These are phyloP conservation scores for Ibycter americanus DNA, from an alignment of 2,797 vertebrate species.

Conservation along the genomic window DNA sequence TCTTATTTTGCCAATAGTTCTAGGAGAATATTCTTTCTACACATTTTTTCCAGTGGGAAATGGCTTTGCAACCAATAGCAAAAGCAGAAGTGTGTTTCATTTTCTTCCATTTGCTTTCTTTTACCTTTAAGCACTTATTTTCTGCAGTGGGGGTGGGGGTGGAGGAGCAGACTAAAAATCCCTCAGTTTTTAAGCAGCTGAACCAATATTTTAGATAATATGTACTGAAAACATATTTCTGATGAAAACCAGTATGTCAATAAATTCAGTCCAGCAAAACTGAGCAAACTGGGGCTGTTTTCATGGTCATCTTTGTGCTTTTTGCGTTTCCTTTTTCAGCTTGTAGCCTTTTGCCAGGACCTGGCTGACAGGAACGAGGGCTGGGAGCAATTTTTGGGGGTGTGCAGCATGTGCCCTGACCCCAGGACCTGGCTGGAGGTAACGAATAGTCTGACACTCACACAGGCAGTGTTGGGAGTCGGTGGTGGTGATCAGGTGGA, in stretches of 20 bases:
- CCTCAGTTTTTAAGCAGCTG: neutral
- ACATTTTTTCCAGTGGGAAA: neutral
- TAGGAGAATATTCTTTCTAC: neutral
- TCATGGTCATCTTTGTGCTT: neutral
- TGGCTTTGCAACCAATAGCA: neutral
- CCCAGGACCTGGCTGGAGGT: neutral
- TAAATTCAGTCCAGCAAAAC: neutral
- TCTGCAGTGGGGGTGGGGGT: accelerated
- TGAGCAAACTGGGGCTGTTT: neutral
- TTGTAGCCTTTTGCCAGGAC: neutral
- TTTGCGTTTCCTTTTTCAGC: neutral
- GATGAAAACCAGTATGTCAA: neutral
- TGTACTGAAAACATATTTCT: neutral
- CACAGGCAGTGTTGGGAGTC: neutral
- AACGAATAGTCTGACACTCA: neutral
- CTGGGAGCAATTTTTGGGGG: neutral
- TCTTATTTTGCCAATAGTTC: neutral
- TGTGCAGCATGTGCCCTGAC: accelerated
- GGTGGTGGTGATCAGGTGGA: neutral
- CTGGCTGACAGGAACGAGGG: neutral
- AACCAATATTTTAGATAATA: neutral
- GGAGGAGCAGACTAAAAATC: neutral
- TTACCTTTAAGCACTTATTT: neutral
- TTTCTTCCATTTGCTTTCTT: neutral
- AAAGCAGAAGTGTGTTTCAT: neutral